Evolutionary conservation across 2,797 vertebrate genomes (phyloP), one percentile per base, ranked within the genome.

Genomic region (Coracias cyanogaster): DNA sequence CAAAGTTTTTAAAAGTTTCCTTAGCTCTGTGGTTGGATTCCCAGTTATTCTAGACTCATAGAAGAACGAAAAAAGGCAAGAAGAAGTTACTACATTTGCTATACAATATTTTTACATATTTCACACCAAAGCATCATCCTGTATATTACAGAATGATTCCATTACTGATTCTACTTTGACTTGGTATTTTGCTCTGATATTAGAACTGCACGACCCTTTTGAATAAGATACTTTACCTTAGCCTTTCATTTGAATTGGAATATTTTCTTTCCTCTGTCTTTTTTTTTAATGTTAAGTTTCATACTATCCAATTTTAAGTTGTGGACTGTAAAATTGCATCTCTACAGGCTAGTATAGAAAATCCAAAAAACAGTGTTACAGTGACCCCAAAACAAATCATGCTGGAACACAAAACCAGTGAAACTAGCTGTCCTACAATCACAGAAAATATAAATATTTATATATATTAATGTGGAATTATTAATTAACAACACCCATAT

Each of bases 351-450:
- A 62, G 81, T 62, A 66, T 11, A 31, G 4, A 87, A 94, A 96
- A 90, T 83, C 37, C n/a, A 39, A 54, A 96, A 96, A 93, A 51
- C 33, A 89, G 10, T 83, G 52, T 89, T 94, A 88, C 72, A 97
- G 37, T 37, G 37, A 82, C 7, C 9, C 74, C 19, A 86, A 72
- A 89, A 79, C 81, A 74, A 51, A 91, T 84, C 17, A 51, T 60
- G 19, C 87, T 92, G 94, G 51, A 97, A 96, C 88, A 91, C 73
- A 74, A 93, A 96, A 81, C 26, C 85, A 95, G 64, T 81, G 46
- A 91, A 82, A 85, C 17, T 71, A 13, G 12, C 64, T 84, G 52
- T 86, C 67, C 22, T 90, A 64, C 4, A 87, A 86, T 90, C 65
- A 89, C 7, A 90, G 25, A 62, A 60, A 95, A 37, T 71, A 48